A percentile compares a stretch with the other conserved stretches of the same genome.
phyloP scores from a whole-genome alignment of 2,888 invertebrate species.

The Zygogramma bicolorata region DNA sequence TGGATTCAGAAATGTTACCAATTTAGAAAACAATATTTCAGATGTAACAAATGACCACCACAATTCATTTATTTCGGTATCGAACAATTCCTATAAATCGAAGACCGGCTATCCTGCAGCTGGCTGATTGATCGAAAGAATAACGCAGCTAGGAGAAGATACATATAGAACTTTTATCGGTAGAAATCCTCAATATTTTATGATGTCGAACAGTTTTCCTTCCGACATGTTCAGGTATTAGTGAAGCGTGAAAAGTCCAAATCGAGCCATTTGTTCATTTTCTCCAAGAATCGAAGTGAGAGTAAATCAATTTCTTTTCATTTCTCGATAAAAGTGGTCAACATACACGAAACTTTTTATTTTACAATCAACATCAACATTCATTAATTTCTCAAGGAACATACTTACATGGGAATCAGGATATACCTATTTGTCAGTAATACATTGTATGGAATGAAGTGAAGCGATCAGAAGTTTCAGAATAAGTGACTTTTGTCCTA shows the following conservation, averaged over 20 bases:
- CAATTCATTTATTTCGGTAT: not conserved
- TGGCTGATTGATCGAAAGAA: slow-evolving; percentile 6
- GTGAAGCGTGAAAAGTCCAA: not conserved
- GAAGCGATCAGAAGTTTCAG: too few relatives aligned
- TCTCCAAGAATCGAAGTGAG: too few relatives aligned
- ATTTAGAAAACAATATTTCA: not conserved
- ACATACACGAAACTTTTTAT: too few relatives aligned
- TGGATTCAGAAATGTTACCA: too few relatives aligned
- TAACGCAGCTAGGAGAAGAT: not conserved
- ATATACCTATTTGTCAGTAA: too few relatives aligned
- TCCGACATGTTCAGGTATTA: not conserved
- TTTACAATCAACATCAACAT: too few relatives aligned
- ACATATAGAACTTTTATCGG: not conserved
- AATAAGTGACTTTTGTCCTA: too few relatives aligned
- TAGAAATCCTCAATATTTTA: not conserved
- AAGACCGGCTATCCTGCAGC: not conserved
- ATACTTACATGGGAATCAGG: too few relatives aligned
- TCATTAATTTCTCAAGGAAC: too few relatives aligned
- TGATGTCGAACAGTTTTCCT: not conserved
- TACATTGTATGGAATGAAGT: too few relatives aligned
- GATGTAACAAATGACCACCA: not conserved
- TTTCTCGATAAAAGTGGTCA: too few relatives aligned
- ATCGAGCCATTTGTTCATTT: not conserved
- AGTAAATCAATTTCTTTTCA: too few relatives aligned
- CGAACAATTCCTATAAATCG: slow-evolving; percentile 1